Base-by-base conservation (phyloP, 2,797 vertebrate species). In the Bryconaethiops microstoma region DNA sequence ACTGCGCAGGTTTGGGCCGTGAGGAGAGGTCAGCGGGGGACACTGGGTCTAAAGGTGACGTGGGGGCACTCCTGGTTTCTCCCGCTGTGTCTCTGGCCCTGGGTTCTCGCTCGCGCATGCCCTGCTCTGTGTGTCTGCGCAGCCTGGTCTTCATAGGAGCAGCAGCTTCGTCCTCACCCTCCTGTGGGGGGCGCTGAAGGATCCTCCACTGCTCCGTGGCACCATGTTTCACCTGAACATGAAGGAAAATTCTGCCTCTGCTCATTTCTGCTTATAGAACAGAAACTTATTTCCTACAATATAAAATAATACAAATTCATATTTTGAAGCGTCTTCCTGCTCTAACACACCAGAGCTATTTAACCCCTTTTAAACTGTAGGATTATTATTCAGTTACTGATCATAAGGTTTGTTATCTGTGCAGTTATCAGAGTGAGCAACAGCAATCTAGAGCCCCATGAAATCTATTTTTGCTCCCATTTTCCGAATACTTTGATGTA, bases 81-180 rank as follows among this genome's bases (percentile, higher is more conserved):
- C 95, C 95, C 0, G 95, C 93, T 25, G 93, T 83, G 19, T 96
- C 95, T 80, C 96, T 91, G 13, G 94, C 88, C 62, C 96, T 93
- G 5, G 90, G 90, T n/a, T 95, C 94, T 14, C 93, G 90, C 62
- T 87, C 84, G 54, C 93, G 88, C 79, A 13, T 45, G 1, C 94
- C 92, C 70, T 94, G 91, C 14, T 95, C 95, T 0, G 93, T 95
- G 85, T 96, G 95, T 0, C 94, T 93, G 77, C 97, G 94, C 84
- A 96, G 92, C 40, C 96, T 94, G 19, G 95, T 96, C n/a, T 95
- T 94, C 95, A 97, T 95, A 73, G 95, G 94, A 42, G 94, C 90
- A 0, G 94, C 93, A 6, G 94, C 91, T 21, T 93, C 87, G 29
- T 96, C 95, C 64, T 95, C 95, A 0, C 88, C 90, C 4, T 91